Conservation (phyloP, 2,113 vertebrate species). For the Setophaga petechia region DNA sequence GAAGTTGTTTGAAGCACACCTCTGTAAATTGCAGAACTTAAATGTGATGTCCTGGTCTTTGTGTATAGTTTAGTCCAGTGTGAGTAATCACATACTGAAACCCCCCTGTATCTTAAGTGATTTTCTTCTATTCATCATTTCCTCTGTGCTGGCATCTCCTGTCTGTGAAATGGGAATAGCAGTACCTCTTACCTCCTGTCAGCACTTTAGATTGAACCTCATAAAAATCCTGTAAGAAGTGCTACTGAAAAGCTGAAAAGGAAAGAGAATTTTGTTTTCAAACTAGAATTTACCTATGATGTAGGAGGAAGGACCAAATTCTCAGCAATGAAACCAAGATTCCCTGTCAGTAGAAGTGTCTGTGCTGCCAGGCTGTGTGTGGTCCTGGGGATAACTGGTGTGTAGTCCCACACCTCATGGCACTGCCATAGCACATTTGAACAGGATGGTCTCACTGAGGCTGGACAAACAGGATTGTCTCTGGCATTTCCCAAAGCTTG, state of each 20-base stretch:
- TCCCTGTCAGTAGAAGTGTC: background rate
- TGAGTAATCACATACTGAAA: background rate
- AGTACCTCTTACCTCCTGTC: background rate
- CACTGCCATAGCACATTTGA: background rate
- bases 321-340: background rate
- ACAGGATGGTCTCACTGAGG: background rate
- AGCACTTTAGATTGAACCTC: background rate
- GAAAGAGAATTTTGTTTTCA: background rate
- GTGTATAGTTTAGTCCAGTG: background rate
- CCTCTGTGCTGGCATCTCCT: background rate
- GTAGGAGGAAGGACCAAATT: background rate
- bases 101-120: background rate
- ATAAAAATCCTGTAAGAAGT: background rate
- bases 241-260: background rate
- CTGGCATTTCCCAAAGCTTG: background rate
- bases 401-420: background rate
- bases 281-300: background rate
- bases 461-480: background rate
- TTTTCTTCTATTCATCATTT: background rate
- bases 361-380: background rate
- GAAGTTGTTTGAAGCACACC: background rate
- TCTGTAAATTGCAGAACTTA: conserved; percentile 1
- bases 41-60: background rate
- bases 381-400: background rate
- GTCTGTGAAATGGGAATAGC: background rate